A percentile compares a stretch with the other conserved stretches of the same genome.
Evolutionary conservation across 2,888 invertebrate species (phyloP).

Genomic region (Parthenolecanium corni): DNA sequence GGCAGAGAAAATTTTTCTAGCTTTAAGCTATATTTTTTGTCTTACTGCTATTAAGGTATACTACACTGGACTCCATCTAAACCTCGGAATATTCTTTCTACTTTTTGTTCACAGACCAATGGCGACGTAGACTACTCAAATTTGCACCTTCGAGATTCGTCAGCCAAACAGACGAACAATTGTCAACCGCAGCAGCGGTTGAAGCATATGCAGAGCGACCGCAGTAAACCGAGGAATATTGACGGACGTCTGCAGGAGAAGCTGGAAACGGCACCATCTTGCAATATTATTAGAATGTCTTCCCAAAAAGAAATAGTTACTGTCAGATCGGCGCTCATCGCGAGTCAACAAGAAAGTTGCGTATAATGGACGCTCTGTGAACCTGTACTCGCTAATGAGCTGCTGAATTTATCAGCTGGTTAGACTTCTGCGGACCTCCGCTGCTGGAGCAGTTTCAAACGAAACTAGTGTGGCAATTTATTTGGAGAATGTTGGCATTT

Average conservation of each 20-base stretch:
- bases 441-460: no score
- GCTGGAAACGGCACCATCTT: neutral
- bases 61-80: no score
- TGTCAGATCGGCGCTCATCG: constrained; percentile 55
- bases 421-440: no score
- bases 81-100: no score
- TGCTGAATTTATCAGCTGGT: no score
- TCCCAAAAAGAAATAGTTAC: constrained; percentile 52
- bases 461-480: no score
- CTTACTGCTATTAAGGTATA: no score
- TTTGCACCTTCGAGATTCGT: neutral
- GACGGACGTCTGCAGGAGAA: neutral
- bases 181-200: no score
- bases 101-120: neutral
- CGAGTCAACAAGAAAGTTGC: constrained; percentile 56
- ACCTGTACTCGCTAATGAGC: no score
- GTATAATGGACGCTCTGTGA: constrained; percentile 43
- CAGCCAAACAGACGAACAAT: neutral
- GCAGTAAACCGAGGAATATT: neutral
- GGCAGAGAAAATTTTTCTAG: no score
- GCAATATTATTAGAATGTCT: neutral
- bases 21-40: no score
- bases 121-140: neutral
- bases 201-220: neutral
- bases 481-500: no score